Conservation (phyloP, 2,113 vertebrate species). For the Zootoca vivipara region DNA sequence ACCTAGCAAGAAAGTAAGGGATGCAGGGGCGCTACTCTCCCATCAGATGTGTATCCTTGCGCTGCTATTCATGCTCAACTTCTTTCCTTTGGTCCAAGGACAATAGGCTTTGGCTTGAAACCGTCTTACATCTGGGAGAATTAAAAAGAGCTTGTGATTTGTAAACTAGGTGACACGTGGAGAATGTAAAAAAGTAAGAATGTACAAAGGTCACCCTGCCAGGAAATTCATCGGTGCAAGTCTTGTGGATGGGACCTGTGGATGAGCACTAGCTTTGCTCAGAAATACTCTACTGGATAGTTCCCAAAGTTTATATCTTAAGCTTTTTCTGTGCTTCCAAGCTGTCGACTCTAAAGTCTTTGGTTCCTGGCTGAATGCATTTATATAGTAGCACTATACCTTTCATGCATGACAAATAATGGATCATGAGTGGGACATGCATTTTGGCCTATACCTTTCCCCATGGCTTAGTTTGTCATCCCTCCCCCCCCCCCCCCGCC, state of each 20-base stretch:
- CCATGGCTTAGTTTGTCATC: not conserved
- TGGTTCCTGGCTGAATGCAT: not conserved
- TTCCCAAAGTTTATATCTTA: not conserved
- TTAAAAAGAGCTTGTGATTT: constrained; percentile 6
- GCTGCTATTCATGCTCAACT: not conserved
- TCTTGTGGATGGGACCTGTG: not conserved
- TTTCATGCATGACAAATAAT: constrained; percentile 30
- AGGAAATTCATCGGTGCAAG: not conserved
- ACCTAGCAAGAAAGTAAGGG: not conserved
- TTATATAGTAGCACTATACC: constrained; percentile 20
- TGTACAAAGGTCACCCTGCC: not conserved
- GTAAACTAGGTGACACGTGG: not conserved
- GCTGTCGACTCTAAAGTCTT: constrained; percentile 4
- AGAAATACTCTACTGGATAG: not conserved
- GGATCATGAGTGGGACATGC: constrained; percentile 47
- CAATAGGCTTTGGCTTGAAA: not conserved
- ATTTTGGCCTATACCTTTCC: constrained; percentile 11
- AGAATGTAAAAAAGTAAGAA: not conserved
- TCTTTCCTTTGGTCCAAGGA: not conserved
- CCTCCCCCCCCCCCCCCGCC: not conserved
- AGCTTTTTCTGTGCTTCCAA: not conserved
- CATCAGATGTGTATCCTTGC: not conserved
- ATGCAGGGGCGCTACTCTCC: not conserved
- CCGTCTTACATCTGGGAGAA: not conserved
- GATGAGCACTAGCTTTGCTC: not conserved